Percentiles rank a stretch among this genome's conserved stretches.
These are phyloP conservation scores for Microdon myrmicae DNA, from an alignment of 2,888 invertebrate genomes.

Conservation along the genomic window DNA sequence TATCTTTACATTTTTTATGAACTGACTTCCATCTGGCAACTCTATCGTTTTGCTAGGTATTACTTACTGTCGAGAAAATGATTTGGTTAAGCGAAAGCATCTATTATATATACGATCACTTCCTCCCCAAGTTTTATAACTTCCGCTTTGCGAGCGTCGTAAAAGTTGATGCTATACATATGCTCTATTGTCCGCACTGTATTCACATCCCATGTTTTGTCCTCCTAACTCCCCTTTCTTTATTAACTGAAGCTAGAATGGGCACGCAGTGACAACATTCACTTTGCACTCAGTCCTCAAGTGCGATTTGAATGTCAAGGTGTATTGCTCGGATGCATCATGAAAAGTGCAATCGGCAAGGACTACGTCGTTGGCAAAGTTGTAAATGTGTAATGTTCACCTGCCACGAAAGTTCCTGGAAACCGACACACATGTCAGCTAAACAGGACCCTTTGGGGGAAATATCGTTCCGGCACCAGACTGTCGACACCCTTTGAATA, in stretches of 20 bases:
- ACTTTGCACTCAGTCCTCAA: background rate
- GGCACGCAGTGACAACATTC: background rate
- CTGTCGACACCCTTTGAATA: slow-evolving; percentile 33
- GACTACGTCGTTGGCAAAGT: slow-evolving; percentile 11
- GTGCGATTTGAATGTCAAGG: slow-evolving; percentile 19
- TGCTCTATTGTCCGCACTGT: slow-evolving; percentile 27
- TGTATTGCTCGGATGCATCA: slow-evolving; percentile 35
- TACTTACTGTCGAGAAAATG: slow-evolving; percentile 41
- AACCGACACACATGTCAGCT: slow-evolving; percentile 17
- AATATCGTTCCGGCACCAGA: no score
- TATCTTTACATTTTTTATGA: no score
- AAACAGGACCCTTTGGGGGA: no score
- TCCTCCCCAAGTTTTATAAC: slow-evolving; percentile 36
- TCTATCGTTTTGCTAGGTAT: background rate
- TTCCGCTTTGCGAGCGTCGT: slow-evolving; percentile 37
- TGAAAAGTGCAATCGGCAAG: slow-evolving; percentile 23
- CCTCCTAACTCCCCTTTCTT: no score
- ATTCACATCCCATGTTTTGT: slow-evolving; percentile 7
- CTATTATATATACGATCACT: no score
- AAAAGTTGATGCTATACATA: slow-evolving; percentile 32
- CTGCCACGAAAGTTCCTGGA: slow-evolving; percentile 16
- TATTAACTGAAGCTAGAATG: no score
- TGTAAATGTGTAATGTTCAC: slow-evolving; percentile 48
- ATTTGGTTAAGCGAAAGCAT: slow-evolving; percentile 45
- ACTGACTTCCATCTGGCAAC: slow-evolving; percentile 22